Evolutionary conservation across 2,113 vertebrate genomes (phyloP).

Genomic region (Daubentonia madagascariensis): DNA sequence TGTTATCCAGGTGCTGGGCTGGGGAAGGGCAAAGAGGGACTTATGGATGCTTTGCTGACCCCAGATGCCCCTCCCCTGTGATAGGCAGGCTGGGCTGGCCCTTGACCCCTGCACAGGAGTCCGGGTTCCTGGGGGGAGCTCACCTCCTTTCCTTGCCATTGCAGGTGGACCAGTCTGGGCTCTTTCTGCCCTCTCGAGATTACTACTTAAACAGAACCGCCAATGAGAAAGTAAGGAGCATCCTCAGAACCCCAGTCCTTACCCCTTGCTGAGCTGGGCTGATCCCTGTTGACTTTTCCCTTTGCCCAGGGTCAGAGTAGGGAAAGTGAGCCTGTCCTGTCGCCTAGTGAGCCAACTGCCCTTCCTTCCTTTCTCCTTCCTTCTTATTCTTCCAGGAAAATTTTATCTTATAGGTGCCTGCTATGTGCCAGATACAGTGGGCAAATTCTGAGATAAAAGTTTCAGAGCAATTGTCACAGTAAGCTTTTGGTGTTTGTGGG

Average conservation of each 20-base stretch:
- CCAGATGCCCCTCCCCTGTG: neutral
- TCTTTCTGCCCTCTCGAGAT: constrained; percentile 96
- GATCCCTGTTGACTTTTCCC: neutral
- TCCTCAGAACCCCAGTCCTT: neutral
- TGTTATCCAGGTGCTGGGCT: constrained; percentile 90
- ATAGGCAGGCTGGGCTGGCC: neutral
- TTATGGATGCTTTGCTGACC: neutral
- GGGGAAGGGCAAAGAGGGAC: neutral
- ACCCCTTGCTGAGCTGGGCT: neutral
- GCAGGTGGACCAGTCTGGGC: constrained; percentile 96
- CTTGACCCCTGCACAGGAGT: neutral
- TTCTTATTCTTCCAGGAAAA: neutral
- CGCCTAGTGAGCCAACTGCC: neutral
- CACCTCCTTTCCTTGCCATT: neutral
- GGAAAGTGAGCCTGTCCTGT: neutral
- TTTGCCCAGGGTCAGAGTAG: neutral
- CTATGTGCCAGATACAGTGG: neutral
- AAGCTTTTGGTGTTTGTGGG: neutral
- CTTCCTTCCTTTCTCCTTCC: neutral
- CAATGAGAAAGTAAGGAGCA: constrained; percentile 93
- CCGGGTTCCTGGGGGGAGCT: neutral
- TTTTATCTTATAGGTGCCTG: neutral
- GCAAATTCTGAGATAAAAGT: neutral
- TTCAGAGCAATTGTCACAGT: neutral
- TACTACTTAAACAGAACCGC: constrained; percentile 98